phyloP scores from a whole-genome alignment of 2,888 invertebrate species.

The Sericinus montela region DNA sequence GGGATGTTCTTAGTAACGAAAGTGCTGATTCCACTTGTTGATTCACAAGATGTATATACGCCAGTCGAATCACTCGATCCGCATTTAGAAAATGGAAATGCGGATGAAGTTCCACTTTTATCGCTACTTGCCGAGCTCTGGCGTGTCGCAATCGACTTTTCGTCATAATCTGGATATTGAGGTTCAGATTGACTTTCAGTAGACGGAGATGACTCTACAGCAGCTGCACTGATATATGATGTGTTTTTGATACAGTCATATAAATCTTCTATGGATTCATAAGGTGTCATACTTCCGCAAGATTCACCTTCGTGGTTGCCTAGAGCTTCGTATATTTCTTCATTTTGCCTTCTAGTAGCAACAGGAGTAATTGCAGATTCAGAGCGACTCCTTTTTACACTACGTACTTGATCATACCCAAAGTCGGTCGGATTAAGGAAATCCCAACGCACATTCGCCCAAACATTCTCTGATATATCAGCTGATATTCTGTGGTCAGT shows the following conservation, averaged over 20 bases:
- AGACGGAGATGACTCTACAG: conserved; percentile 64
- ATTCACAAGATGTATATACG: conserved; percentile 69
- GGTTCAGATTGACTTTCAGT: conserved; percentile 67
- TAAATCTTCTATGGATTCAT: conserved; percentile 73
- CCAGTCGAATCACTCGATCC: conserved; percentile 70
- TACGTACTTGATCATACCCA: conserved; percentile 66
- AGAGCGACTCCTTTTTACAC: conserved; percentile 66
- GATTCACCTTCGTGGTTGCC: conserved; percentile 60
- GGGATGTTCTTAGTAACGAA: conserved; percentile 58
- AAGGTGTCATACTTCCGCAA: conserved; percentile 69
- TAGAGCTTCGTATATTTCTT: conserved; percentile 67
- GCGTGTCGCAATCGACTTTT: conserved; percentile 59
- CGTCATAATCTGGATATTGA: conserved; percentile 64
- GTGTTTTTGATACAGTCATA: conserved; percentile 73
- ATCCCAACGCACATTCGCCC: conserved; percentile 72
- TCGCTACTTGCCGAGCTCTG: conserved; percentile 71
- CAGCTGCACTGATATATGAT: conserved; percentile 58
- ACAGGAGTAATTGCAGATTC: conserved; percentile 68
- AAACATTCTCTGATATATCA: conserved; percentile 66
- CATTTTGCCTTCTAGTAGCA: conserved; percentile 48
- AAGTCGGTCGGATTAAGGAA: conserved; percentile 69
- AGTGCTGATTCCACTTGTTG: conserved; percentile 66
- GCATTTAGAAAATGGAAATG: conserved; percentile 74
- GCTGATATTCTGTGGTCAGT: conserved; percentile 71
- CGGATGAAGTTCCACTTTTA: conserved; percentile 70